Evolutionary conservation across 2,113 vertebrate genomes (phyloP), one percentile per base, ranked within the genome.

Genomic region (Balaenoptera acutorostrata): DNA sequence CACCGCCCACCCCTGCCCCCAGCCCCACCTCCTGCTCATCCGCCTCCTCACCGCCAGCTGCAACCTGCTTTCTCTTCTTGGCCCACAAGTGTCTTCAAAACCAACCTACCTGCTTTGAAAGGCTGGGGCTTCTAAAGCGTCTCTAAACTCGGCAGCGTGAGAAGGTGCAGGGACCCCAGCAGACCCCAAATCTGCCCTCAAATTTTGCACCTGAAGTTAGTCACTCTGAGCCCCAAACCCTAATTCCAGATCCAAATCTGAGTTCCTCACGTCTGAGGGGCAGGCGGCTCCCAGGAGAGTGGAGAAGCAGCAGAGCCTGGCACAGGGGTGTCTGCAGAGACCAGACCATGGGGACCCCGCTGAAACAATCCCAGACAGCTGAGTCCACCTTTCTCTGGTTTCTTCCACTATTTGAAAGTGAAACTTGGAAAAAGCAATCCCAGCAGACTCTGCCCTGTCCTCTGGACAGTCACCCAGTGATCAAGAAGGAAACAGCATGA

Each of bases 291-390:
- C 31, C 74, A 82, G 71, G 20, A 57, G 3, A 71, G 25, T 1
- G 1, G 41, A 41, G 3, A 49, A 49, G 72, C 23, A 59, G 68
- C 46, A 14, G 46, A 59, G 10, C 27, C 64, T 0, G 2, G 6
- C 46, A 7, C 14, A 14, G 33, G 25, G 4, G 18, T 9, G 4
- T 69, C 36, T 61, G 2, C n/a, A 33, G 55, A 85, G 41, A 8
- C 64, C 27, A 0, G 2, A 5, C 8, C 1, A 0, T 2, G 31
- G 33, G 2, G 4, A 8, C 74, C 36, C 8, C 23, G 0, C 10
- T 3, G 11, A 5, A 12, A 33, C 0, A 0, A n/a, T 55, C 71
- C 39, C 18, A 0, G 14, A 3, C 8, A 2, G 29, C 23, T 36
- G 18, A 66, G 25, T 49, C 55, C 14, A 0, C n/a, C 11, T 11